Evolutionary conservation across 2,888 invertebrate species (phyloP).

Genomic region (Tenodera sinensis): DNA sequence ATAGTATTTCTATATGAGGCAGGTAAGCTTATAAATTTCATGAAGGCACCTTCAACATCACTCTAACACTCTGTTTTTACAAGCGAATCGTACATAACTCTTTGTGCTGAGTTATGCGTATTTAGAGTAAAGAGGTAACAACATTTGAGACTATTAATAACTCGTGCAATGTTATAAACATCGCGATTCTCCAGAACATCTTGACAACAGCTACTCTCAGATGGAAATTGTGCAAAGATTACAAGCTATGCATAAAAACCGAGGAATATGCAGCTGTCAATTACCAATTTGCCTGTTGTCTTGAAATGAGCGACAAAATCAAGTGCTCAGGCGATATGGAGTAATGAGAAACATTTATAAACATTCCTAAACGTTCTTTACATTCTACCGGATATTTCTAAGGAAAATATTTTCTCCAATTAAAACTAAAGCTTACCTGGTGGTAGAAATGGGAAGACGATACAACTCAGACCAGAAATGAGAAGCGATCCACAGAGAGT

Average conservation of each 20-base stretch:
- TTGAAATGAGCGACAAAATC: not conserved
- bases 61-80: not conserved
- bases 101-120: no score
- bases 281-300: not conserved
- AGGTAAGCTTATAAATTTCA: not conserved
- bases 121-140: no score
- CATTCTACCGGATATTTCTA: no score
- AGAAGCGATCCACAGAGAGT: conserved; percentile 33
- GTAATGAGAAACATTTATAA: no score
- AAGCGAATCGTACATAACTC: not conserved
- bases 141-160: no score
- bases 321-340: not conserved
- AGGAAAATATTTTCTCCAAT: not conserved
- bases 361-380: no score
- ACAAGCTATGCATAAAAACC: not conserved
- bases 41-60: not conserved
- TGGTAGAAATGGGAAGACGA: conserved; percentile 57
- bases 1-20: not conserved
- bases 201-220: not conserved
- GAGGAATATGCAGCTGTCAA: not conserved
- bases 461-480: conserved; percentile 44
- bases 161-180: not conserved
- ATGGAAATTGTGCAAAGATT: not conserved
- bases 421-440: conserved; percentile 44
- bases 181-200: not conserved